These are phyloP conservation scores for Sciaenops ocellatus DNA, from an alignment of 2,797 vertebrate species.

Conservation along the genomic window DNA sequence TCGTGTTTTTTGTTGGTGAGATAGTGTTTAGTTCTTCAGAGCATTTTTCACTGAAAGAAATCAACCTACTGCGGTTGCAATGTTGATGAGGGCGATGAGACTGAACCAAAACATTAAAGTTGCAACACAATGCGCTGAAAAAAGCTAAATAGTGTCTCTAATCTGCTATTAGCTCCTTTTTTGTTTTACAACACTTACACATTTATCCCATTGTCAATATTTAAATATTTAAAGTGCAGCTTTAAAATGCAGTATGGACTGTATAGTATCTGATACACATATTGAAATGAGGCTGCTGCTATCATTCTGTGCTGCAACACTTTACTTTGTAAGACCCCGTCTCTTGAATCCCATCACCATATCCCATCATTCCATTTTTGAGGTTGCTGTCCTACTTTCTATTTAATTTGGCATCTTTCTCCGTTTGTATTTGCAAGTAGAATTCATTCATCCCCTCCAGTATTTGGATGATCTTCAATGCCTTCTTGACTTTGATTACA, in stretches of 20 bases:
- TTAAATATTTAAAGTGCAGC: not conserved
- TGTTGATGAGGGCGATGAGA: too few relatives aligned
- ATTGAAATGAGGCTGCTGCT: not conserved
- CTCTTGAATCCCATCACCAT: too few relatives aligned
- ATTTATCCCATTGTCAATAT: not conserved
- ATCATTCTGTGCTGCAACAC: not conserved
- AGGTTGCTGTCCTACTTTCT: not conserved
- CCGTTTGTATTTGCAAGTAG: not conserved
- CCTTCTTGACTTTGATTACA: slow-evolving; percentile 14
- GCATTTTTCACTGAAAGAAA: too few relatives aligned
- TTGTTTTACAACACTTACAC: not conserved
- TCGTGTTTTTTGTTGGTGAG: too few relatives aligned
- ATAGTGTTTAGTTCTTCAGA: too few relatives aligned
- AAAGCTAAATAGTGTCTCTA: too few relatives aligned
- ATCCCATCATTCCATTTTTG: not conserved
- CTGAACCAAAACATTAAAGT: too few relatives aligned
- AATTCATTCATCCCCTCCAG: slow-evolving; percentile 5
- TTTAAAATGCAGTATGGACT: not conserved
- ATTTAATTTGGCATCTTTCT: not conserved
- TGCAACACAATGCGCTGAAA: too few relatives aligned
- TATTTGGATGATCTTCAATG: not conserved
- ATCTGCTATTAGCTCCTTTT: not conserved
- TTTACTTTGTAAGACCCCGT: not conserved
- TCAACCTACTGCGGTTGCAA: too few relatives aligned
- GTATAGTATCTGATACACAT: not conserved